Conservation (phyloP, 2,888 invertebrate species). For the Epinotia nisella region DNA sequence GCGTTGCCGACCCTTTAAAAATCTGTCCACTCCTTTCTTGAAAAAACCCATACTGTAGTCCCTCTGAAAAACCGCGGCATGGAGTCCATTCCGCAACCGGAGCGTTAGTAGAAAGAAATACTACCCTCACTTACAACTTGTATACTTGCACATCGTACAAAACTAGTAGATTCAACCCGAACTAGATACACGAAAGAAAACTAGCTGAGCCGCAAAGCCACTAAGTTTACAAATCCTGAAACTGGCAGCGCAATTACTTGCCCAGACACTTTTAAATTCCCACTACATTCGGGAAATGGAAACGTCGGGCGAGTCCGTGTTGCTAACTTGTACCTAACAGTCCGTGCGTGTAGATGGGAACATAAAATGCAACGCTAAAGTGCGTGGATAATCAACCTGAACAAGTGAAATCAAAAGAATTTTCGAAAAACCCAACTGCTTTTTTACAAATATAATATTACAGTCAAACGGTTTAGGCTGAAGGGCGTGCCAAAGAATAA, state of each 20-base stretch:
- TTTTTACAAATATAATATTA: too few relatives aligned
- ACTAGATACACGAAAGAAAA: slow-evolving; percentile 39
- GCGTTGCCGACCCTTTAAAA: too few relatives aligned
- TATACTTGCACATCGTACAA: background rate
- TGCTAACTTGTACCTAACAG: slow-evolving; percentile 37
- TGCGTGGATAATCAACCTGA: background rate
- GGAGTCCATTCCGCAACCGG: too few relatives aligned
- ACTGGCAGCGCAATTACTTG: slow-evolving; percentile 82
- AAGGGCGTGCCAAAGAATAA: too few relatives aligned
- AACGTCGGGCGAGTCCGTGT: slow-evolving; percentile 59
- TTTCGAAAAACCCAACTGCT: too few relatives aligned
- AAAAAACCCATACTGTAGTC: too few relatives aligned
- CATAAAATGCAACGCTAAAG: slow-evolving; percentile 18
- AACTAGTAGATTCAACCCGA: slow-evolving; percentile 20
- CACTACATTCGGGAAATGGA: slow-evolving; percentile 74
- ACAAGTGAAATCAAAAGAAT: too few relatives aligned
- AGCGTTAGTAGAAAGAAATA: too few relatives aligned
- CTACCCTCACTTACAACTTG: too few relatives aligned
- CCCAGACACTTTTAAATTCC: slow-evolving; percentile 80
- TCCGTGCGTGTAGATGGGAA: slow-evolving; percentile 14
- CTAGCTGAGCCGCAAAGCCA: slow-evolving; percentile 50
- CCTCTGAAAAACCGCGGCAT: too few relatives aligned
- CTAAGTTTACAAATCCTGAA: slow-evolving; percentile 67
- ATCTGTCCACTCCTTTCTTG: too few relatives aligned
- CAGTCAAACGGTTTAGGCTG: too few relatives aligned